Evolutionary conservation across 2,113 vertebrate species (phyloP).

Genomic region (Proterorhinus semilunaris): DNA sequence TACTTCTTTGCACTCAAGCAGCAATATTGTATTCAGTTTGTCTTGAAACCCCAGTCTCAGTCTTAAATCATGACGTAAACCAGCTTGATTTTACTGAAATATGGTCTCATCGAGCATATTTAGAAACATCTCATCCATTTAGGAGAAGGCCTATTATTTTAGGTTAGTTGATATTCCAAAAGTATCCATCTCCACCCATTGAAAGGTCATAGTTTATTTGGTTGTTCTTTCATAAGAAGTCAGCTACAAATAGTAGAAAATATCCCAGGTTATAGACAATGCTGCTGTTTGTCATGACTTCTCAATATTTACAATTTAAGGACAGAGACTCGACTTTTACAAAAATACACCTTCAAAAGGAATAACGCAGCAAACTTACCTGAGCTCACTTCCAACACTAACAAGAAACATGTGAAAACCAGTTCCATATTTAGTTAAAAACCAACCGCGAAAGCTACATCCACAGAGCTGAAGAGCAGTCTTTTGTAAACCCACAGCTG

Average conservation of each 20-base stretch:
- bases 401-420: neutral
- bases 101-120: neutral
- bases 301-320: neutral
- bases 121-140: too few relatives aligned
- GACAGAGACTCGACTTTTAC: neutral
- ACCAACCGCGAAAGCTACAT: neutral
- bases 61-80: neutral
- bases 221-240: neutral
- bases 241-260: neutral
- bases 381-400: neutral
- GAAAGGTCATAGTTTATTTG: too few relatives aligned
- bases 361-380: neutral
- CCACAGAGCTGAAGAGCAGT: neutral
- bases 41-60: neutral
- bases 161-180: too few relatives aligned
- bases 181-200: too few relatives aligned
- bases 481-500: slow-evolving; percentile 10
- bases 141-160: too few relatives aligned
- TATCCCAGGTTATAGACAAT: too few relatives aligned
- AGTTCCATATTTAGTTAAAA: neutral
- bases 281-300: neutral
- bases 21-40: neutral
- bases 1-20: neutral
- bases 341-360: neutral
- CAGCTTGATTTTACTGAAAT: neutral